These are phyloP conservation scores for Holothuria scabra DNA, from an alignment of 53 echinoderm and acorn worm species.

Conservation along the genomic window DNA sequence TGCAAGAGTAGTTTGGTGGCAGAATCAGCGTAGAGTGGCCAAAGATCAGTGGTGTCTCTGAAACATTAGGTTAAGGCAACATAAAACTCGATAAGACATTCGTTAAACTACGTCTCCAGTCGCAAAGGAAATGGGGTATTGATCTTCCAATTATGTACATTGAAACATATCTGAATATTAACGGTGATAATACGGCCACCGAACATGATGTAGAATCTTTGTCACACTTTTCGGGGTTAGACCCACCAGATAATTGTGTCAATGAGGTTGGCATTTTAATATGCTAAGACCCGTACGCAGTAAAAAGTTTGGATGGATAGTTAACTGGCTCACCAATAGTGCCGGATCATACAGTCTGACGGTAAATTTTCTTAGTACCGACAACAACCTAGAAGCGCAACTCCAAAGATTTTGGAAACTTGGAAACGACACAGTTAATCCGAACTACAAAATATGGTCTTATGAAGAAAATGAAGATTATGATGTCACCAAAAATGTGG, in stretches of 20 bases:
- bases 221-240: conserved; percentile 39
- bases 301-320: conserved; percentile 61
- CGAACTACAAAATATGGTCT: not conserved
- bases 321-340: conserved; percentile 60
- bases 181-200: no score
- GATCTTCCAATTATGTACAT: conserved; percentile 32
- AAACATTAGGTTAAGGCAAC: no score
- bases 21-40: no score
- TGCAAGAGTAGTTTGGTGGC: no score
- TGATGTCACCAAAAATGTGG: not conserved
- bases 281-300: conserved; percentile 68
- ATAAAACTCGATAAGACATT: no score
- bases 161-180: not conserved
- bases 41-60: no score
- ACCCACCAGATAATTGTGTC: conserved; percentile 25
- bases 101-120: no score
- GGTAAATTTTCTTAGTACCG: not conserved
- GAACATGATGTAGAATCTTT: not conserved
- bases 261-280: conserved; percentile 54
- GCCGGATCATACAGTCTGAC: not conserved
- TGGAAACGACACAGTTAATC: not conserved
- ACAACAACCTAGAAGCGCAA: not conserved
- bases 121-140: not conserved
- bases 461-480: not conserved
- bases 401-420: conserved; percentile 24